A percentile compares a stretch with the other conserved stretches of the same genome.
These are phyloP conservation scores for Tautogolabrus adspersus DNA, from an alignment of 2,113 vertebrate genomes.

Conservation along the genomic window DNA sequence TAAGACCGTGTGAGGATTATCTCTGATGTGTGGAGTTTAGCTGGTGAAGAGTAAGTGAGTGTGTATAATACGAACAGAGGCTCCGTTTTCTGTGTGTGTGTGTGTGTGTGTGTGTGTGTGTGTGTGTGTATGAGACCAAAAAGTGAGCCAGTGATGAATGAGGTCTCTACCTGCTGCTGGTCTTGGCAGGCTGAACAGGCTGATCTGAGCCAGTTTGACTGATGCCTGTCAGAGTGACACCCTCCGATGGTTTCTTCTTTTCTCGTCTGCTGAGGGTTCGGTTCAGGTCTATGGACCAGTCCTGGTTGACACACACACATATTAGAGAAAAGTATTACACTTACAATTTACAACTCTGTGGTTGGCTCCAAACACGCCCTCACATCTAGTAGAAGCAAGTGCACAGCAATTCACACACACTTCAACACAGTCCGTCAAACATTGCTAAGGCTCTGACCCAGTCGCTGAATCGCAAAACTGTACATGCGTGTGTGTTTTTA, in stretches of 20 bases:
- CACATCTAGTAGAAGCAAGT: slow-evolving; percentile 8
- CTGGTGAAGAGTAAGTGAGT: background rate
- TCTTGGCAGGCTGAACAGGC: slow-evolving; percentile 83
- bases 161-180: slow-evolving; percentile 84
- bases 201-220: slow-evolving; percentile 91
- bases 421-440: slow-evolving; percentile 16
- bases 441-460: slow-evolving; percentile 3
- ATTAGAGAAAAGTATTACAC: background rate
- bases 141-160: slow-evolving; percentile 6
- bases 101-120: slow-evolving; percentile 13
- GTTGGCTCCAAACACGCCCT: slow-evolving; percentile 17
- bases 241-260: slow-evolving; percentile 92
- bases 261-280: slow-evolving; percentile 93
- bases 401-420: slow-evolving; percentile 45
- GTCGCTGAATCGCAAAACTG: slow-evolving; percentile 17
- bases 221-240: slow-evolving; percentile 93
- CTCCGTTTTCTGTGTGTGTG: background rate
- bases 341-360: background rate
- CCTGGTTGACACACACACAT: slow-evolving; percentile 79
- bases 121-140: slow-evolving; percentile 10
- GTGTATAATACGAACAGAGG: background rate
- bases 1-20: slow-evolving; percentile 17
- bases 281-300: slow-evolving; percentile 96
- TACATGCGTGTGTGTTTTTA: slow-evolving; percentile 27
- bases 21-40: slow-evolving; percentile 19